phyloP scores from a whole-genome alignment of 2,797 vertebrate species.

The Sebastiscus albofasciatus region DNA sequence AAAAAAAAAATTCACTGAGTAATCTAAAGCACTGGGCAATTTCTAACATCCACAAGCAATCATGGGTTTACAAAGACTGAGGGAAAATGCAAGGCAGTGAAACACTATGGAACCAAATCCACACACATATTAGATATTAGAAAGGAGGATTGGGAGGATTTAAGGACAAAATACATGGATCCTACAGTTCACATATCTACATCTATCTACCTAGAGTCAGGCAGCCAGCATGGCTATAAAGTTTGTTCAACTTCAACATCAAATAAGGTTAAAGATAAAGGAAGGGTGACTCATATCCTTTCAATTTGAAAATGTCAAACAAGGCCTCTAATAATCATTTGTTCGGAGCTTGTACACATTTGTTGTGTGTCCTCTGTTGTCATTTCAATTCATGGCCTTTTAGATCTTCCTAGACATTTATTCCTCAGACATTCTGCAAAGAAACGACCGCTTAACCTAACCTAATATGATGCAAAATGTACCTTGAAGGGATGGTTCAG shows the following conservation, averaged over 20 bases:
- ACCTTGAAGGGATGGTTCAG: accelerated
- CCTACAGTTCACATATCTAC: not conserved
- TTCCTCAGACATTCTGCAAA: not conserved
- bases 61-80: constrained; percentile 19
- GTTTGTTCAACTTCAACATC: not conserved
- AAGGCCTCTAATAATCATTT: not conserved
- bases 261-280: not conserved
- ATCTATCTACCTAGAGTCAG: not conserved
- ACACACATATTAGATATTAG: not conserved
- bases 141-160: not conserved
- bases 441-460: not conserved
- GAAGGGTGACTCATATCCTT: not conserved
- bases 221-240: not conserved
- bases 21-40: constrained; percentile 36
- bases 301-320: not conserved
- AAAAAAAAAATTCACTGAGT: constrained; percentile 16
- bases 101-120: not conserved
- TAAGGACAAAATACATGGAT: not conserved
- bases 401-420: not conserved
- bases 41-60: constrained; percentile 52
- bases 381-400: not conserved
- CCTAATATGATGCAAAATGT: not conserved
- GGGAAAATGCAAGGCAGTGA: not conserved
- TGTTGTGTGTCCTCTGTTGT: not conserved
- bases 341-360: not conserved